Conservation (phyloP, 2,888 invertebrate genomes). For the Scaptomyza tumidula region DNA sequence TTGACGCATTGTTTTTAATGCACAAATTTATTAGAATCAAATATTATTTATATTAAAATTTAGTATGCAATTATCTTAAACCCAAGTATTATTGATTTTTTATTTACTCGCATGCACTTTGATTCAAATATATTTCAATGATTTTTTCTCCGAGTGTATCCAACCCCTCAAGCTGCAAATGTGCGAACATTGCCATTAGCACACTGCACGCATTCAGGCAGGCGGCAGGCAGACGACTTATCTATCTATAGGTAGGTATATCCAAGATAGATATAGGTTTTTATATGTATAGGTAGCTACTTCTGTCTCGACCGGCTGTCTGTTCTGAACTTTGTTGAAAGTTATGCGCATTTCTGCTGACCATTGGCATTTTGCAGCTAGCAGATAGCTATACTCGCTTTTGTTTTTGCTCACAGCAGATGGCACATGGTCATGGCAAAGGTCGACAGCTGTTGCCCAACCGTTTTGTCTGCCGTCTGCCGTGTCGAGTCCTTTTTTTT, state of each 20-base stretch:
- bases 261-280: conserved; percentile 5
- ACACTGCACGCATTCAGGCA: conserved; percentile 51
- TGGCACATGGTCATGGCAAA: conserved; percentile 48
- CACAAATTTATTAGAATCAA: too few relatives aligned
- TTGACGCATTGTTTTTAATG: too few relatives aligned
- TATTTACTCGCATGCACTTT: too few relatives aligned
- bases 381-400: conserved; percentile 39
- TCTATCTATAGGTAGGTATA: conserved; percentile 58
- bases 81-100: too few relatives aligned
- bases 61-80: too few relatives aligned
- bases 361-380: conserved; percentile 75
- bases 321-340: conserved; percentile 66
- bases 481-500: conserved; percentile 8
- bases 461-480: conserved; percentile 62
- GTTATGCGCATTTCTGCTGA: conserved; percentile 80
- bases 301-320: conserved; percentile 54
- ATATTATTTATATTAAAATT: too few relatives aligned
- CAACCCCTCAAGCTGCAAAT: conserved; percentile 32
- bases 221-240: conserved; percentile 53
- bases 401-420: conserved; percentile 61
- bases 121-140: too few relatives aligned
- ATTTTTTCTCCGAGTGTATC: neutral
- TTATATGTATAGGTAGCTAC: conserved; percentile 43
- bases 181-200: conserved; percentile 75
- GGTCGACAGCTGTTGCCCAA: conserved; percentile 76